Conservation (phyloP, 2,888 invertebrate species). For the Drosophila bunnanda region DNA sequence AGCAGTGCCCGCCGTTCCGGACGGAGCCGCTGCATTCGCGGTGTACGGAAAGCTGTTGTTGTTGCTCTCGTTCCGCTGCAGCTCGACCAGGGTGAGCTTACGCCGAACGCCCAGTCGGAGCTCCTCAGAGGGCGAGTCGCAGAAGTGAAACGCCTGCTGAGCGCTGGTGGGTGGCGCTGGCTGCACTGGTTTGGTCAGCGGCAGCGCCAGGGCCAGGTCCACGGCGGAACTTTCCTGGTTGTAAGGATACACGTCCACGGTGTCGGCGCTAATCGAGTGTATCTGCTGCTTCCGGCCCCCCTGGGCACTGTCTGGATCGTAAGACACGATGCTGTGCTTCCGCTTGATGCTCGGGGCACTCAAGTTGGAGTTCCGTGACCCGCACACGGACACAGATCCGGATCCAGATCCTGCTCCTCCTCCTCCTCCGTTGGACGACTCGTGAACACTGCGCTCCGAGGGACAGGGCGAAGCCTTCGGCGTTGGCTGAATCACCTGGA, state of each 20-base stretch:
- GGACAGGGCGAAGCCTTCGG: constrained; percentile 93
- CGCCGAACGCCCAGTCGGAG: constrained; percentile 81
- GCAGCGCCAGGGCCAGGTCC: constrained; percentile 47
- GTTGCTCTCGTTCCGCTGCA: constrained; percentile 77
- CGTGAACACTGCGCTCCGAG: constrained; percentile 86
- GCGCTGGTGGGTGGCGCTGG: constrained; percentile 61
- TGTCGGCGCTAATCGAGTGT: constrained; percentile 83
- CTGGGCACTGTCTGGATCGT: constrained; percentile 83
- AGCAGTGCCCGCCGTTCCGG: constrained; percentile 65
- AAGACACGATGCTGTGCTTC: constrained; percentile 83
- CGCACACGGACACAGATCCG: constrained; percentile 13
- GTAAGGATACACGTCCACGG: constrained; percentile 82
- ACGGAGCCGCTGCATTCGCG: constrained; percentile 67
- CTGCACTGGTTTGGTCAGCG: constrained; percentile 57
- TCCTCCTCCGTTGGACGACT: constrained; percentile 32
- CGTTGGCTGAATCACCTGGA: constrained; percentile 91
- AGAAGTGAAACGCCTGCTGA: constrained; percentile 72
- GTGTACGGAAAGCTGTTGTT: constrained; percentile 81
- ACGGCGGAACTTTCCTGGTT: constrained; percentile 62
- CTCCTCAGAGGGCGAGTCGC: constrained; percentile 81
- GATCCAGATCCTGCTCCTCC: constrained; percentile 21
- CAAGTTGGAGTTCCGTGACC: constrained; percentile 28
- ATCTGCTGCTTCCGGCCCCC: constrained; percentile 83
- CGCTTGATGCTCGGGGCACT: constrained; percentile 74
- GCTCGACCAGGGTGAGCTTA: constrained; percentile 80